A percentile compares a stretch with the other conserved stretches of the same genome.
Conservation (phyloP, 53 echinoderm and acorn worm genomes). For the Echinarachnius parma region DNA sequence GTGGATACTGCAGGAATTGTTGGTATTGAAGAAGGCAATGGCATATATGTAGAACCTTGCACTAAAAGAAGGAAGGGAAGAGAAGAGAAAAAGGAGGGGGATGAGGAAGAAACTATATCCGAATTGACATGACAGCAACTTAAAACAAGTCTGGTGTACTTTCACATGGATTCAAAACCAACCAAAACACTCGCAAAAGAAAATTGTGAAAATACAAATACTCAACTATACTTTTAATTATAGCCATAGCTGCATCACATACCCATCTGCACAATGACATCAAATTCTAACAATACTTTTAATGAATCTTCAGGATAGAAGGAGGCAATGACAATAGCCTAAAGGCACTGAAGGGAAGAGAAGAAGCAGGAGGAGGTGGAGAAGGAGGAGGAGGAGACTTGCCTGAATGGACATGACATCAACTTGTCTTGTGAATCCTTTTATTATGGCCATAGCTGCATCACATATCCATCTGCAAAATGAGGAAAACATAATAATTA, state of each 20-base stretch:
- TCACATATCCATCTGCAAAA: conserved; percentile 93
- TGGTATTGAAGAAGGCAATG: neutral
- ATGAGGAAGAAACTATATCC: conserved; percentile 68
- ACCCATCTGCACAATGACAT: conserved; percentile 90
- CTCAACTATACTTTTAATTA: conserved; percentile 90
- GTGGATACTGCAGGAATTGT: too few relatives aligned
- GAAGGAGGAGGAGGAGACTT: too few relatives aligned
- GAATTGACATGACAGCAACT: conserved; percentile 91
- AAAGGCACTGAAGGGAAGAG: neutral
- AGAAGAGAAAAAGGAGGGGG: too few relatives aligned
- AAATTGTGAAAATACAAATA: too few relatives aligned
- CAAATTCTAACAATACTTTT: too few relatives aligned
- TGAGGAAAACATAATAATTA: too few relatives aligned
- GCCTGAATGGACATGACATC: conserved; percentile 98
- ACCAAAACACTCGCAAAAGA: too few relatives aligned
- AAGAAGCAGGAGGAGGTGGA: too few relatives aligned
- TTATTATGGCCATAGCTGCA: conserved; percentile 89
- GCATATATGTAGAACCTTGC: too few relatives aligned
- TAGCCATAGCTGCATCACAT: conserved; percentile 91
- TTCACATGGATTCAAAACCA: too few relatives aligned
- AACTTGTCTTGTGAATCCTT: conserved; percentile 73
- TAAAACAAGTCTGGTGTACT: conserved; percentile 67
- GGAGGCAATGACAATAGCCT: neutral
- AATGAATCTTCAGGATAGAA: neutral
- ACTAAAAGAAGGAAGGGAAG: neutral